Percentiles rank a stretch among this genome's conserved stretches.
phyloP scores from a whole-genome alignment of 92 coral and sea anemone species.

The Plumapathes pennacea region DNA sequence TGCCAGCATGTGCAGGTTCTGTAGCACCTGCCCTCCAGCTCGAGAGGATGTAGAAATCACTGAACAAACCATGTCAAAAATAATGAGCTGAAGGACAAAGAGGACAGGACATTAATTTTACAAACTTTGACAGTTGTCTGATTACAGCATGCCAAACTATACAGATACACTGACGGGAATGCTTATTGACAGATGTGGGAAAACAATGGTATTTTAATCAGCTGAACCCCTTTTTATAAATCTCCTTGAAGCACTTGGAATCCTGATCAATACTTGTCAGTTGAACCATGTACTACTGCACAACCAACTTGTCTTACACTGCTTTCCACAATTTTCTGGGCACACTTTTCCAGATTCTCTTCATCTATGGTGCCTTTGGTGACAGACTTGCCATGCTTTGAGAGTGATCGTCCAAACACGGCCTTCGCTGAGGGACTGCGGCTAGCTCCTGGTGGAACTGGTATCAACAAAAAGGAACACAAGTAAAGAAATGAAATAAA shows the following conservation, averaged over 20 bases:
- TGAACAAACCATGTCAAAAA: slow-evolving; percentile 81
- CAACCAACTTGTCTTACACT: slow-evolving; percentile 63
- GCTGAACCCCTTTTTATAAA: too few species aligned
- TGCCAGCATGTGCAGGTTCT: slow-evolving; percentile 81
- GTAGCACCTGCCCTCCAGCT: slow-evolving; percentile 93
- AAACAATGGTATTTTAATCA: too few species aligned
- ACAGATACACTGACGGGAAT: too few species aligned
- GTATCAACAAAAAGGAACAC: too few species aligned
- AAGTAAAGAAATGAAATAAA: background rate
- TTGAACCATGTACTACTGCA: background rate
- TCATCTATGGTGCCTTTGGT: slow-evolving; percentile 60
- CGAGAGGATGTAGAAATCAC: slow-evolving; percentile 84
- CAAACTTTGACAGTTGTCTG: too few species aligned
- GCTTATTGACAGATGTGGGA: too few species aligned
- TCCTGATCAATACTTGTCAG: background rate
- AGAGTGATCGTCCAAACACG: slow-evolving; percentile 34
- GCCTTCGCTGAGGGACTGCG: slow-evolving; percentile 56
- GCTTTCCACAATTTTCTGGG: slow-evolving; percentile 74
- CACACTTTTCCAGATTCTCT: slow-evolving; percentile 68
- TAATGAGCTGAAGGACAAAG: slow-evolving; percentile 75
- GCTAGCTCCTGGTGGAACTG: slow-evolving; percentile 60
- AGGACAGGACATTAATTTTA: too few species aligned
- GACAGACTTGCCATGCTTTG: slow-evolving; percentile 48
- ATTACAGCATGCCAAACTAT: too few species aligned
- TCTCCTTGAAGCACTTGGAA: too few species aligned